Evolutionary conservation across 2,888 invertebrate species (phyloP), one percentile per base, ranked within the genome.

Genomic region (Tridacna crocea): DNA sequence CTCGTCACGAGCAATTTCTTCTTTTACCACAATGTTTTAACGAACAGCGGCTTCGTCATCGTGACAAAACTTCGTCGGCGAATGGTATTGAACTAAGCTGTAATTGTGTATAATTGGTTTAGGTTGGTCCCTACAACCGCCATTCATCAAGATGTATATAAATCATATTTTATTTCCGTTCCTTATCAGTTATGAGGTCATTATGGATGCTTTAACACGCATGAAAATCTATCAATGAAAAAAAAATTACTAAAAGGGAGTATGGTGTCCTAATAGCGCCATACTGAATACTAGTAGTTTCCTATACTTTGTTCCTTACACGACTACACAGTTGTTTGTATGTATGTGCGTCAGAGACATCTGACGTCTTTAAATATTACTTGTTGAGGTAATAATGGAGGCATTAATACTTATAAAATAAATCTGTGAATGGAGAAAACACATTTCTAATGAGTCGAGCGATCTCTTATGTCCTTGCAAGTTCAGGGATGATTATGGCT

Each of bases 151-250:
- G 24, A 47, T 26, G 36, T 47, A 22, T n/a, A 74, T 74, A 74
- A 74, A 74, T 74, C 74, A 74, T 61, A 61, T 74, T 74, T 74
- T 60, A 74, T 74, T 74, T 61, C 74, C 48, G 27, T 13, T 48
- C 70, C 70, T 70, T 70, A 70, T 70, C 70, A 70, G 47, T 47
- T 51, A 10, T 11, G 10, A 0, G 51, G 24, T 47, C 22, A 70
- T 70, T 70, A 70, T 51, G 8, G 70, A 70, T 70, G 70, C 17
- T n/a, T 51, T 70, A n/a, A 70, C 70, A 51, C 70, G 51, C 51
- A 70, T 47, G 51, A 24, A 47, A 70, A 70, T 68, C 27, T 27
- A 68, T 68, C 68, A 68, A 47, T 47, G 47, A n/a, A 22, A 27
- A 27, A 63, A 19, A 26, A 26, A 27, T 63, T 4, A 26, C 24